Conservation (phyloP, 2,888 invertebrate species). For the Isoperla grammatica region DNA sequence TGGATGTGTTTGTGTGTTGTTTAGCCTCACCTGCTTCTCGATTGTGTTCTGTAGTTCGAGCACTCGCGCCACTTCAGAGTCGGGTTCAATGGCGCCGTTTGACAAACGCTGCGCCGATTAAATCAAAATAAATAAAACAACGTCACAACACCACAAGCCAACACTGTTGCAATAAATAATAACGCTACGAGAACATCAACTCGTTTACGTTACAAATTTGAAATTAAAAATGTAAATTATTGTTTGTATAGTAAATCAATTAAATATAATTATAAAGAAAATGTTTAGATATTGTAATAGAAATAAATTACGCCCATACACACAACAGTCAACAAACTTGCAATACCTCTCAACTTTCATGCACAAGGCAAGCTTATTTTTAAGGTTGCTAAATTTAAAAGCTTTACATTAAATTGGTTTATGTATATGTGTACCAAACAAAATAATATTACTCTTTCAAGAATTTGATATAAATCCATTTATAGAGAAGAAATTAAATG, state of each 20-base stretch:
- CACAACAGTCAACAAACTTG: constrained; percentile 7
- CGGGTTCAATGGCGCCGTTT: constrained; percentile 55
- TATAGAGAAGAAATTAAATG: too few species aligned
- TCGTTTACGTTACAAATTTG: neutral
- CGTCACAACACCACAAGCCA: constrained; percentile 25
- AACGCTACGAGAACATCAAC: neutral
- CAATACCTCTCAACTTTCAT: constrained; percentile 1
- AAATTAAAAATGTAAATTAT: constrained; percentile 17
- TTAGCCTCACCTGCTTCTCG: constrained; percentile 71
- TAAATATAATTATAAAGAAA: neutral
- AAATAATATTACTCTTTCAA: too few species aligned
- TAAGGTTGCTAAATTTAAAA: neutral
- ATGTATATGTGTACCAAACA: too few species aligned
- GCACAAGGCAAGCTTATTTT: neutral
- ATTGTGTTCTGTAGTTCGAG: constrained; percentile 78
- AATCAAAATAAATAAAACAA: constrained; percentile 13
- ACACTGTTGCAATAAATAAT: neutral
- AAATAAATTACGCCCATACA: neutral
- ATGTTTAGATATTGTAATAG: neutral
- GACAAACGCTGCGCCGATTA: constrained; percentile 46
- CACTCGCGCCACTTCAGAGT: constrained; percentile 55
- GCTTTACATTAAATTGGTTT: too few species aligned
- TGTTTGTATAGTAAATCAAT: too few species aligned
- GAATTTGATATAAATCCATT: too few species aligned
- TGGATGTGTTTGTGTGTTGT: constrained; percentile 8